Conservation (phyloP, 2,888 invertebrate species). For the Drosophila ustulata region DNA sequence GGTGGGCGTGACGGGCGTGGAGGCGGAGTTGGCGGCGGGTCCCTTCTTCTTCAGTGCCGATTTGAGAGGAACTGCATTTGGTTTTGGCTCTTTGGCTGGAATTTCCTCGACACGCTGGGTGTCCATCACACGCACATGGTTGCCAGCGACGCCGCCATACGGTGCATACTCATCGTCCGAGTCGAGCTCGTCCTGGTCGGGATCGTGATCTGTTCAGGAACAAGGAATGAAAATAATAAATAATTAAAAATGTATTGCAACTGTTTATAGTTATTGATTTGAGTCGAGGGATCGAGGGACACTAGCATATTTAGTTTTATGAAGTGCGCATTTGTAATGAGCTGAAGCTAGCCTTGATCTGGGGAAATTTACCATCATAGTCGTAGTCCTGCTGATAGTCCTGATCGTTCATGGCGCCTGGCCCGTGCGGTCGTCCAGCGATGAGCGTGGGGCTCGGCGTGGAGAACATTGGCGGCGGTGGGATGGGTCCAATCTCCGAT, state of each 20-base stretch:
- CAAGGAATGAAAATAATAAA: too few species aligned
- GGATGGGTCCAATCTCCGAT: slow-evolving; percentile 96
- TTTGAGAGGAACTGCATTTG: slow-evolving; percentile 96
- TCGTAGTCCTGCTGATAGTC: slow-evolving; percentile 87
- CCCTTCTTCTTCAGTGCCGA: slow-evolving; percentile 95
- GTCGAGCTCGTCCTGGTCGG: slow-evolving; percentile 89
- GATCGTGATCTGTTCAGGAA: slow-evolving; percentile 82
- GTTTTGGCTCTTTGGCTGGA: slow-evolving; percentile 96
- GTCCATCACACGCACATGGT: slow-evolving; percentile 87
- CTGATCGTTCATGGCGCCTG: slow-evolving; percentile 84
- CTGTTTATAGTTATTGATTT: too few species aligned
- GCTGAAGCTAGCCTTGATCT: slow-evolving; percentile 54
- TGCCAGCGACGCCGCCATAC: slow-evolving; percentile 86
- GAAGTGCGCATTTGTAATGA: slow-evolving; percentile 74
- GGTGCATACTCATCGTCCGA: slow-evolving; percentile 88
- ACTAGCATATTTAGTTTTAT: slow-evolving; percentile 65
- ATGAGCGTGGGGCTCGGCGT: slow-evolving; percentile 91
- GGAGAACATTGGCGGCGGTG: slow-evolving; percentile 98
- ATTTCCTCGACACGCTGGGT: slow-evolving; percentile 95
- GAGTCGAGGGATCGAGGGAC: slow-evolving; percentile 22
- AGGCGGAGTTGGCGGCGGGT: slow-evolving; percentile 72
- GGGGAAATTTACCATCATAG: slow-evolving; percentile 87
- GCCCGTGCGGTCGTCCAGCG: slow-evolving; percentile 86
- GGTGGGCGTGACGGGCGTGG: slow-evolving; percentile 89
- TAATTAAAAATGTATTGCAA: too few species aligned